phyloP scores from a whole-genome alignment of 2,113 vertebrate genomes.

The Heterotilapia buettikoferi region DNA sequence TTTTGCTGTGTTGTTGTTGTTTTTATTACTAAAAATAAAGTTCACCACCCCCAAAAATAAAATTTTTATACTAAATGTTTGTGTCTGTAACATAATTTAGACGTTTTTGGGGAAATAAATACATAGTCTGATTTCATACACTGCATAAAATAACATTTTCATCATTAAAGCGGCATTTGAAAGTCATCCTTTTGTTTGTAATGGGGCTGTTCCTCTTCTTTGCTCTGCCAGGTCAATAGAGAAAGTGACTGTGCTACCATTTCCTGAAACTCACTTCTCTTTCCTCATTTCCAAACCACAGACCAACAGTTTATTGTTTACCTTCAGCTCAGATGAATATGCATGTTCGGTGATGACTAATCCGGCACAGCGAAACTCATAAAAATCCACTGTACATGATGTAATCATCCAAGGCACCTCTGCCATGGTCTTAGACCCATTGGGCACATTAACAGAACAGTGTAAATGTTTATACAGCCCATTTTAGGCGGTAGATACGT shows the following conservation, averaged over 20 bases:
- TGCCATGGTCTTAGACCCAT: background rate
- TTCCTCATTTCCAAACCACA: background rate
- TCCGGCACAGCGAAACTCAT: background rate
- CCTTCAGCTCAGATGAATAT: background rate
- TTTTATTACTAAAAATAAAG: background rate
- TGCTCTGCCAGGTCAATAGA: background rate
- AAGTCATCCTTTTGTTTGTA: background rate
- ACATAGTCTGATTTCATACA: background rate
- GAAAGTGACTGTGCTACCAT: background rate
- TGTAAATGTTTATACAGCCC: background rate
- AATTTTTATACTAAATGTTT: background rate
- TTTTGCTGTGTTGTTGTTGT: background rate
- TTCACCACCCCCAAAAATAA: background rate
- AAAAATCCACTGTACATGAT: background rate
- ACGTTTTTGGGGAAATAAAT: background rate
- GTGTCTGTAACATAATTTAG: background rate
- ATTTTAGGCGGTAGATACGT: background rate
- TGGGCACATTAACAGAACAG: background rate
- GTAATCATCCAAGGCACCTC: background rate
- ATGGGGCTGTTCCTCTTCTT: background rate
- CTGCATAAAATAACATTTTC: background rate
- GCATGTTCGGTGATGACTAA: background rate
- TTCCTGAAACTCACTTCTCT: slow-evolving; percentile 31
- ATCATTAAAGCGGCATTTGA: background rate
- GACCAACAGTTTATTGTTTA: background rate